phyloP scores from a whole-genome alignment of 1,140 invertebrate species.

The Eurytemora carolleeae region DNA sequence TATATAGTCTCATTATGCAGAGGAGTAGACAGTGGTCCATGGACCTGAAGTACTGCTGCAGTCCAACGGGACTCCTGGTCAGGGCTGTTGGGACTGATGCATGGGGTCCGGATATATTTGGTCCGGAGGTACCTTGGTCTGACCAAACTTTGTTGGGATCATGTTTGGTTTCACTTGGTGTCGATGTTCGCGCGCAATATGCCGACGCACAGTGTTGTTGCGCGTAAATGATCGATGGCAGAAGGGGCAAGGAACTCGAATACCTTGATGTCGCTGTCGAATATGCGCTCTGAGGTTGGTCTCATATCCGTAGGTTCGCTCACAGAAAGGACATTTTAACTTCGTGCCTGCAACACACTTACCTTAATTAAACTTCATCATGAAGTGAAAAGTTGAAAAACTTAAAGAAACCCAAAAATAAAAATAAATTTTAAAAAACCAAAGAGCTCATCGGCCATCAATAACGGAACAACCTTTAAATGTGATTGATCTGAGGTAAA shows the following conservation, averaged over 20 bases:
- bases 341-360: slow-evolving; percentile 47
- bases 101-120: not conserved
- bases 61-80: not conserved
- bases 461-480: no score
- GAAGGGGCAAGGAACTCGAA: slow-evolving; percentile 63
- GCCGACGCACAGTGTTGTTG: slow-evolving; percentile 67
- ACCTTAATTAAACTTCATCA: not conserved
- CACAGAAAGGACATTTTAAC: slow-evolving; percentile 72
- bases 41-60: not conserved
- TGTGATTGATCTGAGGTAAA: no score
- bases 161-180: slow-evolving; percentile 13
- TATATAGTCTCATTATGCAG: not conserved
- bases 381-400: no score
- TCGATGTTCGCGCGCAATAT: slow-evolving; percentile 58
- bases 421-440: no score
- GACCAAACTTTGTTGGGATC: slow-evolving; percentile 10
- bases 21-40: not conserved
- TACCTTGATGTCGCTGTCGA: slow-evolving; percentile 66
- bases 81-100: not conserved
- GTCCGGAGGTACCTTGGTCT: slow-evolving; percentile 7
- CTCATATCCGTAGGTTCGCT: slow-evolving; percentile 75
- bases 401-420: no score
- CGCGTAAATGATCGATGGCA: slow-evolving; percentile 72
- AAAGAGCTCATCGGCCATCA: no score
- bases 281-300: slow-evolving; percentile 75